Conservation (phyloP, 2,888 invertebrate genomes). For the Spialia ferax region DNA sequence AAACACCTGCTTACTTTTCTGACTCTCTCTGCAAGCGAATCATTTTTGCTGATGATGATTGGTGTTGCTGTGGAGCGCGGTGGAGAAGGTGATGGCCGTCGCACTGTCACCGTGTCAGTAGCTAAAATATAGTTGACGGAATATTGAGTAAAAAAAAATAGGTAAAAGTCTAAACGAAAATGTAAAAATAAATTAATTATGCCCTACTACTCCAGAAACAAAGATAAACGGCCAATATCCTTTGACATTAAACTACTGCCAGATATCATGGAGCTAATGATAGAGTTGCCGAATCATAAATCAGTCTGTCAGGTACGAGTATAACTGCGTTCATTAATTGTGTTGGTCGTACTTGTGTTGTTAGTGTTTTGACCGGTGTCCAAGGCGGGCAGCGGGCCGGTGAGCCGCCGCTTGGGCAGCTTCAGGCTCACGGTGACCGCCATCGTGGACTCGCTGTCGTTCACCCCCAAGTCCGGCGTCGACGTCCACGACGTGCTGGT, state of each 20-base stretch:
- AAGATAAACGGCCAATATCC: slow-evolving; percentile 14
- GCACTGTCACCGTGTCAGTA: slow-evolving; percentile 78
- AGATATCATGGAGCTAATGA: slow-evolving; percentile 19
- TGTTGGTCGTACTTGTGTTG: slow-evolving; percentile 30
- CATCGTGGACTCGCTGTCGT: slow-evolving; percentile 85
- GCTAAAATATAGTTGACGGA: too few relatives aligned
- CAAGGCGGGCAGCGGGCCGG: slow-evolving; percentile 84
- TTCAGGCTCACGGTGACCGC: slow-evolving; percentile 90
- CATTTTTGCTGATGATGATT: slow-evolving; percentile 88
- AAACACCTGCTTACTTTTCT: slow-evolving; percentile 83
- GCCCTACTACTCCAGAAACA: not conserved
- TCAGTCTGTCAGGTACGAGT: slow-evolving; percentile 13
- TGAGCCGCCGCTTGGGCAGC: slow-evolving; percentile 88
- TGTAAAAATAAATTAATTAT: not conserved
- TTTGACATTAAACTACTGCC: slow-evolving; percentile 26
- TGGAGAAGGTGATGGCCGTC: slow-evolving; percentile 79
- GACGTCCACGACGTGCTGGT: slow-evolving; percentile 92
- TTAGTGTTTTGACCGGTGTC: slow-evolving; percentile 77
- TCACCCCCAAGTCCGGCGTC: slow-evolving; percentile 92
- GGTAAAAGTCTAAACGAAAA: too few relatives aligned
- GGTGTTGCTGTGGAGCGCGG: slow-evolving; percentile 73
- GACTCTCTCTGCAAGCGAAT: slow-evolving; percentile 90
- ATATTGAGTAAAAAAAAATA: too few relatives aligned
- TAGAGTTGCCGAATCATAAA: slow-evolving; percentile 22
- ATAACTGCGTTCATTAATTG: slow-evolving; percentile 21